Percentiles rank a stretch among this genome's conserved stretches.
phyloP scores from a whole-genome alignment of 2,113 vertebrate genomes.

The Rhabdomys dilectus region DNA sequence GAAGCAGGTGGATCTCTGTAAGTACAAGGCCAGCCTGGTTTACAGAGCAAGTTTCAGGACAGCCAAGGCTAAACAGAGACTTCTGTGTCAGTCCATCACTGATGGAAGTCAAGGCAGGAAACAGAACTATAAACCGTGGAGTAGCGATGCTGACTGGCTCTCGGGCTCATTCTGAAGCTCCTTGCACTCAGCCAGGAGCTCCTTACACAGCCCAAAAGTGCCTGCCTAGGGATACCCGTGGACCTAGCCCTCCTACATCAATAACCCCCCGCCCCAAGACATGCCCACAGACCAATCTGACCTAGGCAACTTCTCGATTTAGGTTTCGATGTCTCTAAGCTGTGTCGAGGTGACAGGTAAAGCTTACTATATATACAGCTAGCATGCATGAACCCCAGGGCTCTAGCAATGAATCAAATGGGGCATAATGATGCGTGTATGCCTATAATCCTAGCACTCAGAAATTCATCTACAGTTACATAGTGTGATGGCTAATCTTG shows the following conservation, averaged over 20 bases:
- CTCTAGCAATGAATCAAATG: background rate
- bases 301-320: background rate
- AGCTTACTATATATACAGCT: no score
- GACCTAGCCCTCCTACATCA: background rate
- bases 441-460: background rate
- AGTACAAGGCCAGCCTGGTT: no score
- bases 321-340: background rate
- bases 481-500: background rate
- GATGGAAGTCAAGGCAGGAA: background rate
- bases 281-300: background rate
- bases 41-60: no score
- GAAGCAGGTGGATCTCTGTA: no score
- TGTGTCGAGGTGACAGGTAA: background rate
- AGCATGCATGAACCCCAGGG: background rate
- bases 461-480: no score
- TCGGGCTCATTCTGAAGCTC: background rate
- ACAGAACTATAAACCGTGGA: background rate
- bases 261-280: background rate
- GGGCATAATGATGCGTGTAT: no score
- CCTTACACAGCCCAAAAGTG: background rate
- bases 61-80: no score
- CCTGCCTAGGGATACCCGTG: background rate
- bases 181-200: background rate
- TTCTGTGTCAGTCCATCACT: background rate
- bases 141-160: background rate